phyloP scores from a whole-genome alignment of 2,797 vertebrate species.

The Pempheris klunzingeri region DNA sequence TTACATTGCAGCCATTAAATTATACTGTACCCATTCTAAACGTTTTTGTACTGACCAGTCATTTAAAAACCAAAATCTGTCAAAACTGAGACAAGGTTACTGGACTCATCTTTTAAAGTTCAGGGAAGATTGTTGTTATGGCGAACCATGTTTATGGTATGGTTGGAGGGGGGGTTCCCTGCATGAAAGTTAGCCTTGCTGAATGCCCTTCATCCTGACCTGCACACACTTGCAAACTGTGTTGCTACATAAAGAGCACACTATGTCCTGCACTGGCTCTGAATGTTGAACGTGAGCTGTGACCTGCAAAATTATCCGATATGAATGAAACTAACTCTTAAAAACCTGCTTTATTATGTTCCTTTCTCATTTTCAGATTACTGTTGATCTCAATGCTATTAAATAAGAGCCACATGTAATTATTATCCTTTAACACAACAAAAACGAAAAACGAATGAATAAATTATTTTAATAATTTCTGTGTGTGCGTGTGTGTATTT shows the following conservation, averaged over 20 bases:
- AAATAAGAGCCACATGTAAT: neutral
- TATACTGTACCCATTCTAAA: too few relatives aligned
- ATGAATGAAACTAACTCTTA: neutral
- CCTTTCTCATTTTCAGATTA: too few relatives aligned
- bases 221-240: neutral
- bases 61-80: too few relatives aligned
- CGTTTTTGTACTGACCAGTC: too few relatives aligned
- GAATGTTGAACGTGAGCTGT: neutral
- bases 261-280: neutral
- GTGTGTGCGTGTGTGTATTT: neutral
- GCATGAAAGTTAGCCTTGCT: neutral
- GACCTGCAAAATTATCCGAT: neutral
- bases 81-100: too few relatives aligned
- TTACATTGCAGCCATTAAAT: too few relatives aligned
- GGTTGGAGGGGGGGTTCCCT: neutral
- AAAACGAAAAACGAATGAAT: neutral
- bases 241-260: neutral
- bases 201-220: neutral
- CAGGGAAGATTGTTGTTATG: neutral
- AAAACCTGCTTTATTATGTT: neutral
- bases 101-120: too few relatives aligned
- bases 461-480: conserved; percentile 2
- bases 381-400: too few relatives aligned
- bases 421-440: neutral
- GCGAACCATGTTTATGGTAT: neutral